Evolutionary conservation across 2,888 invertebrate genomes (phyloP).

Genomic region (Creontiades dilutus): DNA sequence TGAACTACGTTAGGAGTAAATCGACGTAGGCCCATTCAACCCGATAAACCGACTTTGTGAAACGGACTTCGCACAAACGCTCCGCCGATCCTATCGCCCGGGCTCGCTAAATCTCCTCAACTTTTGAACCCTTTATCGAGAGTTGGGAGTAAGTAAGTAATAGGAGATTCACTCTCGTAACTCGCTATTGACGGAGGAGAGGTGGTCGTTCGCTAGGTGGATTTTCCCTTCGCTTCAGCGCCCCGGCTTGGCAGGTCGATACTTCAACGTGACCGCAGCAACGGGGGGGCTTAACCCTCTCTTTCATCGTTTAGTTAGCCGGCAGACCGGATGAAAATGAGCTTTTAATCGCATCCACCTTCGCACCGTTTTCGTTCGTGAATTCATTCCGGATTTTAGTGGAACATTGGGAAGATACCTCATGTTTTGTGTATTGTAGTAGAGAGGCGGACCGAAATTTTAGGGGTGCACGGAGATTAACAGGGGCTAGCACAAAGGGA

Average conservation of each 20-base stretch:
- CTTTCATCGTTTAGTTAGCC: conserved; percentile 19
- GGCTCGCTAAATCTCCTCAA: no score
- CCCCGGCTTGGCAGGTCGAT: conserved; percentile 31
- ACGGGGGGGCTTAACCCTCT: background rate
- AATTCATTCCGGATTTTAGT: background rate
- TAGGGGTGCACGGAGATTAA: no score
- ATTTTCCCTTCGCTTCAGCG: conserved; percentile 27
- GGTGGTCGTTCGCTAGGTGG: conserved; percentile 27
- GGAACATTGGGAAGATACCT: no score
- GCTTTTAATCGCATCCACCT: conserved; percentile 6
- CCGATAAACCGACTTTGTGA: no score
- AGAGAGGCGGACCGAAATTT: no score
- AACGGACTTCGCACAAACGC: no score
- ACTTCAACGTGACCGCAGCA: conserved; percentile 48
- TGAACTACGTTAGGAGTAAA: no score
- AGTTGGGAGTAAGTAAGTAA: background rate
- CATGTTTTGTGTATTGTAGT: no score
- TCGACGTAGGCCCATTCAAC: no score
- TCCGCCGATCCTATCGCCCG: no score
- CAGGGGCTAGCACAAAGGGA: no score
- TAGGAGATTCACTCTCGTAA: background rate
- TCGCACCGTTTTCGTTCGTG: background rate
- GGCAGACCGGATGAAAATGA: background rate
- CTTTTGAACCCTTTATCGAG: background rate
- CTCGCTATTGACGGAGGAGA: conserved; percentile 7